Evolutionary conservation across 2,888 invertebrate genomes (phyloP), one percentile per base, ranked within the genome.

Genomic region (Halictus quadricinctus): DNA sequence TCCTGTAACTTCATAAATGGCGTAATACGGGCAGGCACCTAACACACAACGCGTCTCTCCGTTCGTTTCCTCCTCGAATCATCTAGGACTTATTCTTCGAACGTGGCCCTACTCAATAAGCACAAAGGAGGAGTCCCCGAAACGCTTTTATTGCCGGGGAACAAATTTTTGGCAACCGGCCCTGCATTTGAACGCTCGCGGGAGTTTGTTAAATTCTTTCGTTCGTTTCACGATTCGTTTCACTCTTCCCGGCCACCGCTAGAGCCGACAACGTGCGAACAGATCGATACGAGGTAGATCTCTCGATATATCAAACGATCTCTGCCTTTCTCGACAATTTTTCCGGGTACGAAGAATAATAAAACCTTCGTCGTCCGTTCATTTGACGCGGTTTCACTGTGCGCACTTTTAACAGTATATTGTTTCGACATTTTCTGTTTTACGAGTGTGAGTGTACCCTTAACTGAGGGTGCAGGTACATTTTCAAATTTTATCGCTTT

Each of bases 161-260:
- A 77, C 36, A 41, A 69, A 64, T 73, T 82, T 66, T 78, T 60
- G 75, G 79, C 72, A 82, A 21, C 72, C 29, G 48, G 78, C 81
- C 82, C 43, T 15, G 58, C 21, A 18, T 25, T 18, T n/a, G 54
- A 25, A 58, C 73, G 76, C 41, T 75, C 54, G 54, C 64, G 60
- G 58, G 74, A 75, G 70, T 72, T 75, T 54, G 80, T 84, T 78
- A 64, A 66, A 72, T 54, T 83, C 76, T 85, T 72, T 85, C 73
- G 60, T 83, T 69, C 79, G 72, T 77, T 85, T 83, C 76, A 80
- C 79, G 79, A 73, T 58, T 64, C 76, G 70, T 66, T 82, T 79
- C 77, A 80, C 76, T 36, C 50, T 41, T 76, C 72, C 29, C 48
- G 41, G 25, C 13, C 72, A 15, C 25, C 46, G n/a, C 29, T 78